Evolutionary conservation across 2,888 invertebrate species (phyloP).

Genomic region (Neoitamus cyanurus): DNA sequence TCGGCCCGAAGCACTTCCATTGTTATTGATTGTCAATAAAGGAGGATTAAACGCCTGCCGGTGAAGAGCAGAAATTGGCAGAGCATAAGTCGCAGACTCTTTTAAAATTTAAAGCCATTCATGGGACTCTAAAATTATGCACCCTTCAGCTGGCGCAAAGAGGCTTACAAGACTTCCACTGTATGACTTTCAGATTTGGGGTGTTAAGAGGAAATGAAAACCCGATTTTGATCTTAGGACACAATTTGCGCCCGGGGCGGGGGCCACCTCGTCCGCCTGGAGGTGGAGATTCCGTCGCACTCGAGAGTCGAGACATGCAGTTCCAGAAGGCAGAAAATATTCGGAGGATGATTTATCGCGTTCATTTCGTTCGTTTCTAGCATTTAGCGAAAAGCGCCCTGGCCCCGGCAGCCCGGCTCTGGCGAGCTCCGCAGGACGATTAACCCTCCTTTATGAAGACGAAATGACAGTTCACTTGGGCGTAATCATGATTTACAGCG

Average conservation of each 20-base stretch:
- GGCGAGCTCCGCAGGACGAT: constrained; percentile 8
- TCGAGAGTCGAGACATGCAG: background rate
- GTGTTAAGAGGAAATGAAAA: constrained; percentile 48
- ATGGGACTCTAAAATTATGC: constrained; percentile 46
- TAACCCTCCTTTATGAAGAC: constrained; percentile 45
- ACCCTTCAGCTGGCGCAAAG: constrained; percentile 31
- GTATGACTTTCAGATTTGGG: constrained; percentile 47
- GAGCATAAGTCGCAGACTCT: constrained; percentile 40
- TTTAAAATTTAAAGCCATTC: constrained; percentile 48
- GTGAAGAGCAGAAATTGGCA: constrained; percentile 38
- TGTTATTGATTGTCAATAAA: constrained; percentile 44
- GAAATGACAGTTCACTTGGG: constrained; percentile 48
- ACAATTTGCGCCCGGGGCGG: constrained; percentile 20
- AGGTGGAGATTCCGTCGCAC: background rate
- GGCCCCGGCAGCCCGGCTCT: background rate
- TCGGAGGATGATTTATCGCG: constrained; percentile 41
- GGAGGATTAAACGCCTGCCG: constrained; percentile 35
- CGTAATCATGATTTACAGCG: constrained; percentile 54
- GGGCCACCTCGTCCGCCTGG: background rate
- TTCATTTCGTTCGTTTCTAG: constrained; percentile 41
- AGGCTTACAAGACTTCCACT: constrained; percentile 34
- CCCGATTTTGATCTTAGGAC: constrained; percentile 46
- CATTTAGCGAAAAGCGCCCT: constrained; percentile 26
- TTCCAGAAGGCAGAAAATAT: constrained; percentile 18
- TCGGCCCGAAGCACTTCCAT: constrained; percentile 3